Conservation (phyloP, 1,140 invertebrate genomes). For the Bacillus rossius region DNA sequence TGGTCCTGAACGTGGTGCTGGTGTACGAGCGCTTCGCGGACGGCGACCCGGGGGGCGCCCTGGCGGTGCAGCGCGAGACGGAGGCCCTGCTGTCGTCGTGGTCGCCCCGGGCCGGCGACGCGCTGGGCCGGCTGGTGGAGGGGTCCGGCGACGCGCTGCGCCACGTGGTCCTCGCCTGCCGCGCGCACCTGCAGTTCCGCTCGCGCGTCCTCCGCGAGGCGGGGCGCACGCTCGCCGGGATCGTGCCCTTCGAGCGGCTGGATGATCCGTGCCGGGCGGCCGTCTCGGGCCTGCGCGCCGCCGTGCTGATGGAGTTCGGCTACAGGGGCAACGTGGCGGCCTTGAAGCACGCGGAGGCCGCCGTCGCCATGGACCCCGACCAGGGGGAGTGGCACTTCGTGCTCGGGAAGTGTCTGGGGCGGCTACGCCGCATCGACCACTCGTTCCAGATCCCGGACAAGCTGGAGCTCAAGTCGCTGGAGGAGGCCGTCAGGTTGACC, state of each 20-base stretch:
- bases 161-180: background rate
- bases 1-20: background rate
- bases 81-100: background rate
- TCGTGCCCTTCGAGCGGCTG: background rate
- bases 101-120: background rate
- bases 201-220: background rate
- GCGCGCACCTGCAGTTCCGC: background rate
- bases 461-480: background rate
- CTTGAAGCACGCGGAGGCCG: background rate
- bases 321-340: background rate
- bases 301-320: background rate
- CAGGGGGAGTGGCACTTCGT: conserved; percentile 8
- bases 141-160: background rate
- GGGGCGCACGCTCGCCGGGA: background rate
- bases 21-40: background rate
- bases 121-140: background rate
- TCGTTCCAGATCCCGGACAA: background rate
- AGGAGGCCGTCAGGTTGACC: background rate
- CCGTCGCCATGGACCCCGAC: background rate
- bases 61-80: background rate
- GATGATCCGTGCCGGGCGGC: background rate
- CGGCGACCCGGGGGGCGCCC: background rate
- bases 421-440: background rate
- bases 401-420: background rate
- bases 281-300: background rate